These are phyloP conservation scores for Spinibarbus caldwelli DNA, from an alignment of 2,797 vertebrate species.

Conservation along the genomic window DNA sequence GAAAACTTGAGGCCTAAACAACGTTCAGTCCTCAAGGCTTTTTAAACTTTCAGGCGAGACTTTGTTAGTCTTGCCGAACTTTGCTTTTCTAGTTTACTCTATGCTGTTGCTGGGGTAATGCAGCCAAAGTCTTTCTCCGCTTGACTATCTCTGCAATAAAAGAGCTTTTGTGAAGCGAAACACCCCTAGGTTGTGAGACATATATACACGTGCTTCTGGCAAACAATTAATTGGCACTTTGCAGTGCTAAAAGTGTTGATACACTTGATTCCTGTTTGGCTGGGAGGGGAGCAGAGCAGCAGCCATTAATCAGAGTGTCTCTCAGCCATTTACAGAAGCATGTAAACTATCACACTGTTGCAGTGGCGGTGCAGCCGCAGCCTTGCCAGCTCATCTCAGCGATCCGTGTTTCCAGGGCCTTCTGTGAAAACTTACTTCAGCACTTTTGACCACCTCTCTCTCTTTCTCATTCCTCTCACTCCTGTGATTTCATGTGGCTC, in stretches of 20 bases:
- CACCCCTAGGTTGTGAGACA: conserved; percentile 43
- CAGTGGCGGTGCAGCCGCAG: conserved; percentile 36
- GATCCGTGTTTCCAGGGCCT: conserved; percentile 69
- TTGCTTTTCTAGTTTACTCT: conserved; percentile 16
- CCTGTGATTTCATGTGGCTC: conserved; percentile 56
- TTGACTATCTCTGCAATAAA: conserved; percentile 26
- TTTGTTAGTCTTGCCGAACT: not conserved
- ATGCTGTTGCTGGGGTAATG: not conserved
- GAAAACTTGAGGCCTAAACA: not conserved
- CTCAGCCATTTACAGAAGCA: conserved; percentile 70
- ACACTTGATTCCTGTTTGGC: conserved; percentile 61
- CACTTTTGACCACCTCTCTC: conserved; percentile 51
- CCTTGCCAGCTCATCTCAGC: conserved; percentile 40
- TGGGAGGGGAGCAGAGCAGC: conserved; percentile 52
- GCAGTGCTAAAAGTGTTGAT: conserved; percentile 72
- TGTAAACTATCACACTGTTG: conserved; percentile 64
- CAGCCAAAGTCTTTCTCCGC: not conserved
- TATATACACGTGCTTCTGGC: conserved; percentile 57
- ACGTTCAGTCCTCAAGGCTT: not conserved
- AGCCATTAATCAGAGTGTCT: conserved; percentile 73
- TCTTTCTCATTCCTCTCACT: conserved; percentile 4
- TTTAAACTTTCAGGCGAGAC: conserved; percentile 2
- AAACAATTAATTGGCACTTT: conserved; percentile 74
- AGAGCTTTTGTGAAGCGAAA: conserved; percentile 38
- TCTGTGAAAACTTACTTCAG: conserved; percentile 67